Evolutionary conservation across 2,113 vertebrate genomes (phyloP), one percentile per base, ranked within the genome.

Genomic region (Tonatia bakeri): DNA sequence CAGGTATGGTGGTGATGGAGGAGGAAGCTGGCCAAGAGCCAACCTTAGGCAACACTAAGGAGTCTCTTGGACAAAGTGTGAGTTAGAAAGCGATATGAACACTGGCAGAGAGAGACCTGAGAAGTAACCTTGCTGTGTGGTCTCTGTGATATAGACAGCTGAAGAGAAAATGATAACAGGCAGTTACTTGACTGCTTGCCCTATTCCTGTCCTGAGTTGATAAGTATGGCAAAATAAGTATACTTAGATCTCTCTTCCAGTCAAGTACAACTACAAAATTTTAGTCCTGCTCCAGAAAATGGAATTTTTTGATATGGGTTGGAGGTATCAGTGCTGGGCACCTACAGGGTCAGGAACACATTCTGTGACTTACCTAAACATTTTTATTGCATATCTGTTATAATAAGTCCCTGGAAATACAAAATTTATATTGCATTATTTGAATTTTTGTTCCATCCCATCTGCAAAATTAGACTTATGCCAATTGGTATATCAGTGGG

Each of bases 391-490:
- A 12, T 59, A 70, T 50, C 14, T 86, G 1, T 87, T 91, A 31
- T 26, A 69, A 31, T 79, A 40, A 70, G 26, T 82, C 36, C 43
- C 69, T 70, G n/a, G 36, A 91, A 90, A 95, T 82, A n/a, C 4
- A 90, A 89, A 73, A 36, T 90, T 56, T 54, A 11, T 80, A 19
- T 69, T 92, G 69, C 5, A 50, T 88, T 73, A 47, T 61, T 84
- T 90, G 56, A 84, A 90, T 92, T 69, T 96, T 87, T 8, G 16
- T 54, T 83, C 65, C 14, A 50, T 64, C 12, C 36, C 5, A 83
- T 83, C 80, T 96, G 96, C 69, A 93, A 40, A 93, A 91, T 61
- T 91, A 24, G 31, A 56, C 20, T 50, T 84, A 88, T 94, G 7
- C 40, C 40, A 76, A 38, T 33, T 91, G 24, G 67, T 75, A 92